Conservation (phyloP, 2,888 invertebrate genomes). For the Germaria angustata region DNA sequence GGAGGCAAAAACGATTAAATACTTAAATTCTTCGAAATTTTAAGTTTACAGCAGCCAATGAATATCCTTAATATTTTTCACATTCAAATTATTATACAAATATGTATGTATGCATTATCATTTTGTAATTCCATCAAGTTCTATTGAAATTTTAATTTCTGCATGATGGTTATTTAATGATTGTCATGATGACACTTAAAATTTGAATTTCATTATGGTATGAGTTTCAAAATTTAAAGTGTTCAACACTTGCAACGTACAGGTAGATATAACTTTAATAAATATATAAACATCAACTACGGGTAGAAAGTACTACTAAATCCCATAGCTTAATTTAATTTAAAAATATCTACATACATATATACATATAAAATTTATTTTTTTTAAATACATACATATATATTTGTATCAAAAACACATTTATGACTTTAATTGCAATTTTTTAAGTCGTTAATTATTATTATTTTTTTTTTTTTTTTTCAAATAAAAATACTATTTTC, state of each 20-base stretch:
- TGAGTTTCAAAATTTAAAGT: slow-evolving; percentile 5
- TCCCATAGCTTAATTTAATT: too few relatives aligned
- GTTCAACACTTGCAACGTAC: not conserved
- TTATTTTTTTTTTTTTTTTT: too few relatives aligned
- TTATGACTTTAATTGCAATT: slow-evolving; percentile 23
- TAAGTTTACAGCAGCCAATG: too few relatives aligned
- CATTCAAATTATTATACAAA: not conserved
- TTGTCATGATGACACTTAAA: slow-evolving; percentile 43
- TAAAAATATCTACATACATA: too few relatives aligned
- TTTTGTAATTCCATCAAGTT: slow-evolving; percentile 4
- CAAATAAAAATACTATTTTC: slow-evolving; percentile 18
- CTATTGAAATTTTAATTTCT: slow-evolving; percentile 39
- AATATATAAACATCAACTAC: not conserved
- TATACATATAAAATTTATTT: too few relatives aligned
- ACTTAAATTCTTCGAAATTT: too few relatives aligned
- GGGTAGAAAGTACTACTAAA: not conserved
- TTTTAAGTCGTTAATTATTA: not conserved
- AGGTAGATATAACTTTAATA: not conserved
- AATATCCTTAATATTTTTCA: not conserved
- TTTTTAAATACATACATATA: not conserved
- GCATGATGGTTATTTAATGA: slow-evolving; percentile 47
- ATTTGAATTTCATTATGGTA: slow-evolving; percentile 41
- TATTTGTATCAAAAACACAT: not conserved
- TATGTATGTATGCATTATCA: not conserved
- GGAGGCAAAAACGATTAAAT: too few relatives aligned